A percentile compares a stretch with the other conserved stretches of the same genome.
Conservation (phyloP, 2,113 vertebrate genomes). For the Myrmophylax atrothorax region DNA sequence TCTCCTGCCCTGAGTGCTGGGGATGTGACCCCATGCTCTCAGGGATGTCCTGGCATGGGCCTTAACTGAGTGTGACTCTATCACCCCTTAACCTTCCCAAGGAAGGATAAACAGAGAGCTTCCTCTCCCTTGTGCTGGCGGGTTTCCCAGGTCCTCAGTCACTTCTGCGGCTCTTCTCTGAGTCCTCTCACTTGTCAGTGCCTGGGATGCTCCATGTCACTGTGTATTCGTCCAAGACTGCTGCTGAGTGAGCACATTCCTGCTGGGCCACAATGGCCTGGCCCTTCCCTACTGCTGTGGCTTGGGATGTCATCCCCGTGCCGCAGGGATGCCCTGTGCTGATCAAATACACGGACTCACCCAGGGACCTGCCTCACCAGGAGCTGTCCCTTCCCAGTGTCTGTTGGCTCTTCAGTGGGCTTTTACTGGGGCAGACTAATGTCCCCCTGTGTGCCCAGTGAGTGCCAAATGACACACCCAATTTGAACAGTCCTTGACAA, state of each 20-base stretch:
- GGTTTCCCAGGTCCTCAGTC: neutral
- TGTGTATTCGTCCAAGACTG: rapidly evolving
- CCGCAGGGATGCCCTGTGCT: rapidly evolving
- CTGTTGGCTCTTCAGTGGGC: rapidly evolving
- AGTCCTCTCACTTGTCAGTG: slow-evolving; percentile 1
- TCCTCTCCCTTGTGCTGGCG: slow-evolving; percentile 19
- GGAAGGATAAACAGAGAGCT: slow-evolving; percentile 46
- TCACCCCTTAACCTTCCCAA: slow-evolving; percentile 21
- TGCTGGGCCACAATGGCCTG: rapidly evolving
- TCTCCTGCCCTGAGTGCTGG: neutral
- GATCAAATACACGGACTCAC: rapidly evolving
- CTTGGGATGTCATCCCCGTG: neutral
- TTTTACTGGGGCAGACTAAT: neutral
- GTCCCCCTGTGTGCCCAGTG: neutral
- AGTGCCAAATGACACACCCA: neutral
- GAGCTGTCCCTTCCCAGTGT: neutral
- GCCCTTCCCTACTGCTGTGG: neutral
- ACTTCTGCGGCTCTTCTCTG: neutral
- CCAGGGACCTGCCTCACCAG: rapidly evolving
- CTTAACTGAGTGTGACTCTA: neutral
- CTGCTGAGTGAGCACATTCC: neutral
- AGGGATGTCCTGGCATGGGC: neutral
- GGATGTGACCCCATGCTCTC: neutral
- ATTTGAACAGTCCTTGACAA: neutral
- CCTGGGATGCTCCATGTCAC: neutral